These are phyloP conservation scores for Melipona beecheii DNA, from an alignment of 2,888 invertebrate genomes.

Conservation along the genomic window DNA sequence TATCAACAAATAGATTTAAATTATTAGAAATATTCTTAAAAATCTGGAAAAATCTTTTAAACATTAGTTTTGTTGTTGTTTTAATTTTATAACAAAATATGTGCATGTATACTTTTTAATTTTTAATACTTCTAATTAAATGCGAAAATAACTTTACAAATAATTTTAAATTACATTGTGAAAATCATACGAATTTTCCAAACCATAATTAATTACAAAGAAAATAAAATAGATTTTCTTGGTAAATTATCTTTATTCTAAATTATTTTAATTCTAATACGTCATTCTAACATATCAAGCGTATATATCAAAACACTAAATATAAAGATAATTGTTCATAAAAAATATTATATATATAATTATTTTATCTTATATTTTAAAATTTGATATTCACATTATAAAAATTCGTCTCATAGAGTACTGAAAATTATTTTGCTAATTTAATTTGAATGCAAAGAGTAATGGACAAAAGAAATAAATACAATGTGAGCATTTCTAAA, in stretches of 20 bases:
- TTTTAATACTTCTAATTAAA: slow-evolving; percentile 20
- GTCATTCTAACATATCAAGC: slow-evolving; percentile 11
- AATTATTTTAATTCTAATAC: slow-evolving; percentile 25
- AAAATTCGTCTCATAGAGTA: slow-evolving; percentile 24
- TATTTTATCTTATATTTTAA: slow-evolving; percentile 21
- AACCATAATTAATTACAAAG: slow-evolving; percentile 5
- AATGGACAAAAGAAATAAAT: slow-evolving; percentile 47
- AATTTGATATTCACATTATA: slow-evolving; percentile 54
- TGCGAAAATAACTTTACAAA: neutral
- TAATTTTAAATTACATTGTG: slow-evolving; percentile 1
- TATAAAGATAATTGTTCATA: slow-evolving; percentile 5
- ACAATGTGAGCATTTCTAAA: slow-evolving; percentile 59
- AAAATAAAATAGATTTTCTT: slow-evolving; percentile 7
- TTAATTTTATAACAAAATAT: slow-evolving; percentile 9
- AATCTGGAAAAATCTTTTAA: neutral
- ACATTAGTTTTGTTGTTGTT: neutral
- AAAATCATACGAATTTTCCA: neutral
- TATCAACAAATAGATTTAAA: slow-evolving; percentile 6
- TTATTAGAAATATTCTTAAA: neutral
- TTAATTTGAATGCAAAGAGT: slow-evolving; percentile 33
- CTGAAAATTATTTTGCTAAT: slow-evolving; percentile 32
- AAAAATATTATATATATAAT: slow-evolving; percentile 40
- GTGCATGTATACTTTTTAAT: neutral
- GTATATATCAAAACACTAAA: slow-evolving; percentile 16
- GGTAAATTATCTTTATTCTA: neutral